These are phyloP conservation scores for Hipposideros armiger DNA, from an alignment of 2,113 vertebrate genomes.

Conservation along the genomic window DNA sequence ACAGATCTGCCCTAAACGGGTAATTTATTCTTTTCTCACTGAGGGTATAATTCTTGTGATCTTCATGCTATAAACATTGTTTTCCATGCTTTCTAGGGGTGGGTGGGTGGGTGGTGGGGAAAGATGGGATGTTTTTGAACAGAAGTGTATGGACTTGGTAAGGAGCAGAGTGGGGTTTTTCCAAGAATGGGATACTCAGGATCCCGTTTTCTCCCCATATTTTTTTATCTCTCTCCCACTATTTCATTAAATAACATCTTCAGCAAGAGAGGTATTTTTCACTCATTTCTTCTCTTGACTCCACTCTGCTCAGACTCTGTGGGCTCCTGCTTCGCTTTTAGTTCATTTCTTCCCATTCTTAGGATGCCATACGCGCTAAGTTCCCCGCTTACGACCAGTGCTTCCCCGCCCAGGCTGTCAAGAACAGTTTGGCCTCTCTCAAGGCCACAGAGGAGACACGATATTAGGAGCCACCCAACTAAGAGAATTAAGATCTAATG, in stretches of 20 bases:
- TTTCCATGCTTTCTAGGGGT: not conserved
- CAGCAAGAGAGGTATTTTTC: not conserved
- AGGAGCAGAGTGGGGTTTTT: not conserved
- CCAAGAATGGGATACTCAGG: not conserved
- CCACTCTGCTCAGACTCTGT: too few relatives aligned
- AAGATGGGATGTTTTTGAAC: not conserved
- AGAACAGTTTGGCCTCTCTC: not conserved
- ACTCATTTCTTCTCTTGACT: not conserved
- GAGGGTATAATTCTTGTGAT: not conserved
- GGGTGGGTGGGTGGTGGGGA: rapidly evolving
- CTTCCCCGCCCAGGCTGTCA: not conserved
- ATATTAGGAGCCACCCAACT: not conserved
- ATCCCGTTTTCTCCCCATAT: rapidly evolving
- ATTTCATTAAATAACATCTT: not conserved
- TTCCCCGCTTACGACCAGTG: not conserved
- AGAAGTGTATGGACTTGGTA: not conserved
- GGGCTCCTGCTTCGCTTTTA: not conserved
- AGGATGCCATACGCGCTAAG: not conserved
- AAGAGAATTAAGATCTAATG: not conserved
- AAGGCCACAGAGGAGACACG: not conserved
- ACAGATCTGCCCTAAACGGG: constrained; percentile 21
- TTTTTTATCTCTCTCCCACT: too few relatives aligned
- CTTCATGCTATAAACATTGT: not conserved
- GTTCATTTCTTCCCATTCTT: not conserved
- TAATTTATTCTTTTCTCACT: constrained; percentile 54